Evolutionary conservation across 2,113 vertebrate genomes (phyloP).

Genomic region (Narcine bancroftii): DNA sequence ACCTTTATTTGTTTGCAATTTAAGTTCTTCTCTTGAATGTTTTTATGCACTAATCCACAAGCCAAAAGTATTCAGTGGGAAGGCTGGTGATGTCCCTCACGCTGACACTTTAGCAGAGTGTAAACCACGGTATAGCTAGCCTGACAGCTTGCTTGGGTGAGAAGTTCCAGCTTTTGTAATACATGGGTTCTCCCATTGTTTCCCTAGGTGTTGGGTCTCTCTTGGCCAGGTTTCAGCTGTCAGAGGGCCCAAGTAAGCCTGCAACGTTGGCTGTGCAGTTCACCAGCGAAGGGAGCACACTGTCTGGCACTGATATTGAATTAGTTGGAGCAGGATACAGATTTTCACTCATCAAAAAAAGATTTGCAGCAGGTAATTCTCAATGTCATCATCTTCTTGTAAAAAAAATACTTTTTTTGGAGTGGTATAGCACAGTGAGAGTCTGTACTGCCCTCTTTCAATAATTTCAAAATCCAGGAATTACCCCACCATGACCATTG

Average conservation of each 20-base stretch:
- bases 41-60: neutral
- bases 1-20: neutral
- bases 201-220: constrained; percentile 80
- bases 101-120: neutral
- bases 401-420: neutral
- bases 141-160: neutral
- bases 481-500: too few relatives aligned
- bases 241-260: constrained; percentile 82
- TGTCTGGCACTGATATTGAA: constrained; percentile 90
- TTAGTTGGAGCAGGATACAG: constrained; percentile 87
- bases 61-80: neutral
- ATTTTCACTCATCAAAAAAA: constrained; percentile 96
- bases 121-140: neutral
- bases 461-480: too few relatives aligned
- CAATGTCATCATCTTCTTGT: neutral
- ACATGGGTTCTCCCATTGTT: neutral
- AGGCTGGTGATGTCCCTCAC: neutral
- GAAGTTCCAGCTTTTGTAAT: neutral
- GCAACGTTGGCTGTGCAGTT: constrained; percentile 87
- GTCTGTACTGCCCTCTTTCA: too few relatives aligned
- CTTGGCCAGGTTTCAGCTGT: constrained; percentile 84
- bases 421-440: neutral
- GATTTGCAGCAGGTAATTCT: constrained; percentile 83
- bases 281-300: constrained; percentile 91
- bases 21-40: neutral